Evolutionary conservation across 2,888 invertebrate genomes (phyloP).

Genomic region (Pachydiplax longipennis): DNA sequence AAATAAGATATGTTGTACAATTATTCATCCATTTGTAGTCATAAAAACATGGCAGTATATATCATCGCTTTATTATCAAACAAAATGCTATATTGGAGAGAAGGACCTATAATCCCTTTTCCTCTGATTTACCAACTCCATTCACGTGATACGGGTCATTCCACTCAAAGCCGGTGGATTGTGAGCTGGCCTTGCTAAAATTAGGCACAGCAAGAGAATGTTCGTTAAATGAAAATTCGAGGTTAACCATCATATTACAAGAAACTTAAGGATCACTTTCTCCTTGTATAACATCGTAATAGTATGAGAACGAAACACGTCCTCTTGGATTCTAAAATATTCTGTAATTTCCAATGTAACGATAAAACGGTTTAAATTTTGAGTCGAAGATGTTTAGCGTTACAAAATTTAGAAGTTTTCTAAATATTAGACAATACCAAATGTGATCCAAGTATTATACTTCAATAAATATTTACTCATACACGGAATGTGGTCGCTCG

Average conservation of each 20-base stretch:
- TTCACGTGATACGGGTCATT: constrained; percentile 75
- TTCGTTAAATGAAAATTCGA: neutral
- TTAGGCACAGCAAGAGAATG: constrained; percentile 60
- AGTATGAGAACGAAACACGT: constrained; percentile 76
- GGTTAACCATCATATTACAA: neutral
- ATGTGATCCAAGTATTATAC: constrained; percentile 73
- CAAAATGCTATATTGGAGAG: constrained; percentile 75
- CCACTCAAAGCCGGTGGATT: constrained; percentile 69
- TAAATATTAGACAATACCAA: constrained; percentile 73
- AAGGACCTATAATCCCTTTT: constrained; percentile 72
- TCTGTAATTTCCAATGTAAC: constrained; percentile 78
- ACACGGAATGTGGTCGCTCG: constrained; percentile 76
- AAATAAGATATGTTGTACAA: neutral
- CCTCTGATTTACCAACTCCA: constrained; percentile 70
- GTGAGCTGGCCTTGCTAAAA: constrained; percentile 61
- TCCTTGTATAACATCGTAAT: constrained; percentile 76
- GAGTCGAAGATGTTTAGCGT: neutral
- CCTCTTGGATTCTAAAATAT: constrained; percentile 84
- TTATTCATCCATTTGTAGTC: constrained; percentile 71
- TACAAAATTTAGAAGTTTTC: constrained; percentile 55
- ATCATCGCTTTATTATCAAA: constrained; percentile 66
- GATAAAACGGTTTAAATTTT: constrained; percentile 71
- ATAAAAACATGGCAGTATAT: constrained; percentile 75
- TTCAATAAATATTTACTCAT: constrained; percentile 75
- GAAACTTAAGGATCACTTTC: constrained; percentile 63